phyloP scores from a whole-genome alignment of 2,113 vertebrate genomes.

The Gopherus evgoodei region DNA sequence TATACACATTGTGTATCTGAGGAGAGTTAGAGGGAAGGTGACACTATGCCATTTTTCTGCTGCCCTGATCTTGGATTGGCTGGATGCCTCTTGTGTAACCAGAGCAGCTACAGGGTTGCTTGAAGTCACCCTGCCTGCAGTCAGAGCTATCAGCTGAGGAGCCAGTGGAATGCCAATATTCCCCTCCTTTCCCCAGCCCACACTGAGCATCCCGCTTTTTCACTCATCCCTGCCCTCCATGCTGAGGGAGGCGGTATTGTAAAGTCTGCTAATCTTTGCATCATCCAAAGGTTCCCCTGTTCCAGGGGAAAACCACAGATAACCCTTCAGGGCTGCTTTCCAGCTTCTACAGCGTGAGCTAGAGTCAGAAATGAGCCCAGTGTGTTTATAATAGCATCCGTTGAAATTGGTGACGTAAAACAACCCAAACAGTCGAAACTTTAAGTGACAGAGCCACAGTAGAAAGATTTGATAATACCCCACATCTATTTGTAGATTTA shows the following conservation, averaged over 20 bases:
- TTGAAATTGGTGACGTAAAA: neutral
- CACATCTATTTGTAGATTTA: neutral
- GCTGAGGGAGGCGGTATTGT: neutral
- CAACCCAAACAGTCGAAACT: neutral
- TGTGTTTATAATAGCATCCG: neutral
- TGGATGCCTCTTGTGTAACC: neutral
- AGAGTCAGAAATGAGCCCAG: accelerated
- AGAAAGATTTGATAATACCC: neutral
- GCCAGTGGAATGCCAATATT: neutral
- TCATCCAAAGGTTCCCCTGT: accelerated
- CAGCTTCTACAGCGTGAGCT: neutral
- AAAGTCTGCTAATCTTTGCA: neutral
- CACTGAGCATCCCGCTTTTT: neutral
- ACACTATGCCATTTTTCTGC: neutral
- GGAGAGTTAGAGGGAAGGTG: neutral
- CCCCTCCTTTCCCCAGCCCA: neutral
- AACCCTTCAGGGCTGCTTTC: neutral
- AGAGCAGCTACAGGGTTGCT: neutral
- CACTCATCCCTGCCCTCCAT: neutral
- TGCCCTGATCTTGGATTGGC: neutral
- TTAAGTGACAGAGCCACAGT: accelerated
- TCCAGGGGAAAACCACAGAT: accelerated
- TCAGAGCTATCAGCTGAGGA: neutral
- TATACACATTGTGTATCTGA: neutral
- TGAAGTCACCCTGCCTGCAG: accelerated